Percentiles rank a stretch among this genome's conserved stretches.
Conservation (phyloP, 2,113 vertebrate species). For the Leucopsar rothschildi region DNA sequence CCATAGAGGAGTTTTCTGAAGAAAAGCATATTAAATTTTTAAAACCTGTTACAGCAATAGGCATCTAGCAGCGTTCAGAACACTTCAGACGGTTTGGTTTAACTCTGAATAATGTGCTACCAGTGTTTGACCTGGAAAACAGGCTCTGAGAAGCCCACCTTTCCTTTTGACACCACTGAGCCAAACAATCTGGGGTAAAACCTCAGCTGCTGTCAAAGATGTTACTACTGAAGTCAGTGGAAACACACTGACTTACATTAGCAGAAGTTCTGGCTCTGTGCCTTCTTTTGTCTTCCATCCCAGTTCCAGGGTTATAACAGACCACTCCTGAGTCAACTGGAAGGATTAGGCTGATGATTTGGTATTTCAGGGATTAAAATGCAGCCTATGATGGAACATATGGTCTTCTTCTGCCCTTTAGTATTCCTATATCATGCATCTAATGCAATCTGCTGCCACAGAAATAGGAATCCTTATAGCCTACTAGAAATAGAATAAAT, state of each 20-base stretch:
- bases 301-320: neutral
- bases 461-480: slow-evolving; percentile 13
- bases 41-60: neutral
- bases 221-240: neutral
- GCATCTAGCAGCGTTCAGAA: neutral
- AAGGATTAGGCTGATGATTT: slow-evolving; percentile 16
- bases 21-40: neutral
- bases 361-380: slow-evolving; percentile 52
- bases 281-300: slow-evolving; percentile 20
- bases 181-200: neutral
- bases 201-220: neutral
- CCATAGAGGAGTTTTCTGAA: neutral
- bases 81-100: neutral
- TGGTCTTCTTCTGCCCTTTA: slow-evolving; percentile 58
- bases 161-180: neutral
- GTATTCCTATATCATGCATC: slow-evolving; percentile 26
- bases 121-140: neutral
- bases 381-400: slow-evolving; percentile 13
- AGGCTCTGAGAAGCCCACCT: neutral
- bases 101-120: neutral
- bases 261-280: slow-evolving; percentile 40
- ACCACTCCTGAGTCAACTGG: neutral
- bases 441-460: slow-evolving; percentile 49
- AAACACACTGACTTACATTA: slow-evolving; percentile 13
- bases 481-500: slow-evolving; percentile 41